Evolutionary conservation across 1,140 invertebrate species (phyloP).

Genomic region (Platyscapa corneri): DNA sequence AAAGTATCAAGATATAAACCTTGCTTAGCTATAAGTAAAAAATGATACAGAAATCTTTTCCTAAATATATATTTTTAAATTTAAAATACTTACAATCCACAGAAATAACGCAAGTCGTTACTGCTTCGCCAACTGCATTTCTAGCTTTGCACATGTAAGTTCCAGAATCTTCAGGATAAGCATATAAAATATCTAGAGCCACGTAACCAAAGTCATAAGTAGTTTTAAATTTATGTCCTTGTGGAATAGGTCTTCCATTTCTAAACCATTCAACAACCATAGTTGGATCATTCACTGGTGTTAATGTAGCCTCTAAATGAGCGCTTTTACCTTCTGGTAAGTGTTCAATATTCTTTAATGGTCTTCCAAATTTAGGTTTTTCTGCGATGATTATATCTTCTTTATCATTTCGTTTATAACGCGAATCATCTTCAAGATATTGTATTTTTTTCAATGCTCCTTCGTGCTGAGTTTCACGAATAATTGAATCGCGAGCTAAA

Average conservation of each 20-base stretch:
- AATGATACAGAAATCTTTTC: neutral
- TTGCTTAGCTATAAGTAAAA: conserved; percentile 80
- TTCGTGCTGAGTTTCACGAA: conserved; percentile 95
- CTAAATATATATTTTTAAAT: neutral
- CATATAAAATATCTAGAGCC: conserved; percentile 95
- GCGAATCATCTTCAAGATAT: conserved; percentile 90
- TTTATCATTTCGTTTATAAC: conserved; percentile 81
- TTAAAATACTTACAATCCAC: conserved; percentile 81
- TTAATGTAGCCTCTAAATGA: conserved; percentile 95
- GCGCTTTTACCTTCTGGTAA: conserved; percentile 91
- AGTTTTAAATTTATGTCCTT: conserved; percentile 92
- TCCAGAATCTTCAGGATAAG: conserved; percentile 95
- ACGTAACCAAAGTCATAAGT: conserved; percentile 98
- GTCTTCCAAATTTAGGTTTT: conserved; percentile 91
- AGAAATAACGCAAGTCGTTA: conserved; percentile 86
- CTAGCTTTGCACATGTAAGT: conserved; percentile 96
- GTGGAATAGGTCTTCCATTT: conserved; percentile 91
- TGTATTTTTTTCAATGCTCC: conserved; percentile 93
- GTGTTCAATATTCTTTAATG: conserved; percentile 88
- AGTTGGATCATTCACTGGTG: conserved; percentile 95
- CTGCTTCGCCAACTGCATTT: conserved; percentile 93
- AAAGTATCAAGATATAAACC: conserved; percentile 90
- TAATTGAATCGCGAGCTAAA: conserved; percentile 88
- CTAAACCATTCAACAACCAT: conserved; percentile 97
- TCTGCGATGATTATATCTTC: conserved; percentile 86